Base-by-base conservation (phyloP, 2,888 invertebrate genomes). In the Eupelmus urozonus region DNA sequence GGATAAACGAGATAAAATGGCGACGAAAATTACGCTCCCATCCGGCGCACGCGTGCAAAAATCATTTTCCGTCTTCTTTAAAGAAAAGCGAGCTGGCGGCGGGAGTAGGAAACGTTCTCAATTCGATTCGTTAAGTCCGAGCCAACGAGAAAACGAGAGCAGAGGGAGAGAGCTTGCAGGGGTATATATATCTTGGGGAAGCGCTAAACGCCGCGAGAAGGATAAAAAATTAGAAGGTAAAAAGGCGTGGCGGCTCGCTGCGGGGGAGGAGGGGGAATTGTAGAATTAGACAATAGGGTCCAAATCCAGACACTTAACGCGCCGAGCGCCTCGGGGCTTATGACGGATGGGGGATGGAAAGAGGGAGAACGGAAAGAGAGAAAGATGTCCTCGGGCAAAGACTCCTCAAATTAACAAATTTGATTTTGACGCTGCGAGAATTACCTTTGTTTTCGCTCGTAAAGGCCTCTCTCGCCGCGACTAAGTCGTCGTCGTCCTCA, bases 51-150 rank as follows among this genome's bases (percentile, higher is more conserved):
- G 20, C 60, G 20, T 40, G 40, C 27, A 57, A 45, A 74, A 74
- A 74, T 74, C 57, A 66, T 74, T 65, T 74, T 57, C 20, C 9
- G 62, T 16, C 45, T 62, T 72, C 53, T 63, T 60, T 27, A 16
- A 42, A 16, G 57, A 25, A 45, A 16, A n/a, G n/a, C n/a, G n/a
- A n/a, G n/a, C n/a, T n/a, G n/a, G n/a, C n/a, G 16, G 13, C 2
- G 45, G 45, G 13, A 45, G 16, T 7, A 45, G 23, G 57, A 16
- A 57, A 20, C 45, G 55, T 53, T 40, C 55, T 70, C 70, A 70
- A 76, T 76, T 70, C 55, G 76, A 70, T 76, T 76, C 76, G 76
- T 76, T 76, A 76, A 55, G 69, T 60, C 51, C 18, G 5, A 62
- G 63, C 34, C 20, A 34, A 3, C 34, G 23, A 42, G n/a, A 29